These are phyloP conservation scores for Hyaena hyaena DNA, from an alignment of 2,113 vertebrate genomes.

Conservation along the genomic window DNA sequence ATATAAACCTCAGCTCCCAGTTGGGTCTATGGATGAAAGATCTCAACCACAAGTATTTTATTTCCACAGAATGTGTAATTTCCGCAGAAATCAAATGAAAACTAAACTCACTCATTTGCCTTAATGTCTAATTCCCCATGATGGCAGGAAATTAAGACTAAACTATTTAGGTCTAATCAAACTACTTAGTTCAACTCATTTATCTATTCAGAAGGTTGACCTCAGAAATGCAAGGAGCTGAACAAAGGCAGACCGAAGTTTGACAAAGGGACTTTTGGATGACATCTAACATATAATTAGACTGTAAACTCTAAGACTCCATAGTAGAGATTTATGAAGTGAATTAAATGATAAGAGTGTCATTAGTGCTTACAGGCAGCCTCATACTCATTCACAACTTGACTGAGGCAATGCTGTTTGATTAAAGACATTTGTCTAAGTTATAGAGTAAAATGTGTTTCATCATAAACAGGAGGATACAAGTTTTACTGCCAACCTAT, in stretches of 20 bases:
- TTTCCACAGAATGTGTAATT: not conserved
- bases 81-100: not conserved
- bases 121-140: not conserved
- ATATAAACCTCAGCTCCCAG: not conserved
- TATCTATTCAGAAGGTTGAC: not conserved
- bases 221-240: not conserved
- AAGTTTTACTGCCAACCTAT: not conserved
- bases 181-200: not conserved
- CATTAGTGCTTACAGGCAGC: not conserved
- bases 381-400: not conserved
- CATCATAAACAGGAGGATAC: not conserved
- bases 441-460: not conserved
- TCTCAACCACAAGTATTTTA: not conserved
- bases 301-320: not conserved
- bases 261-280: not conserved
- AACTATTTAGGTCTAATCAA: not conserved
- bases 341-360: not conserved
- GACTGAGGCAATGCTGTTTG: not conserved
- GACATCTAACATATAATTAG: not conserved
- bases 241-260: not conserved
- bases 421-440: not conserved
- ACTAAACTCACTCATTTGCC: not conserved
- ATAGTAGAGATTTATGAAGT: not conserved
- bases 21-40: not conserved
- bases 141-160: not conserved